Base-by-base conservation (phyloP, 2,888 invertebrate species). In the Caenorhabditis plicata region DNA sequence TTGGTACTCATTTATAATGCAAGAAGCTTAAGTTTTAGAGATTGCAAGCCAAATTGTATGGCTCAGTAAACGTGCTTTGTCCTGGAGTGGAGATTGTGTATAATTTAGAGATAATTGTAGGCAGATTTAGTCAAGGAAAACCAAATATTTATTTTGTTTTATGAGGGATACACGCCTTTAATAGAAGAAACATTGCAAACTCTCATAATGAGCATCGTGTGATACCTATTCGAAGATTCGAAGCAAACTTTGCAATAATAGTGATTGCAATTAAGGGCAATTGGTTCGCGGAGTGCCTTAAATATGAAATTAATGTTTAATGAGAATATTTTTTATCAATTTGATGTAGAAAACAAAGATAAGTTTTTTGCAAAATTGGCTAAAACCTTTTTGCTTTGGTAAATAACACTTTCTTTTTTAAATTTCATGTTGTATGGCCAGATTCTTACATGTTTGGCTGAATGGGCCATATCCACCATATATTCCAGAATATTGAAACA, bases 271-370 rank as follows among this genome's bases (percentile, higher is more conserved):
- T 64, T 48, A 7, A 73, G 39, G 8, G 49, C 47, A 23, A 66
- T 40, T 3, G 75, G 75, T 20, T 63, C 58, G 2, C 75, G 69
- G 9, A 74, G 52, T n/a, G 73, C 74, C 61, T n/a, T n/a, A n/a
- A n/a, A n/a, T 71, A 54, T 13, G 25, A 46, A 27, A 15, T 13
- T 41, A 40, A 11, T 17, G 43, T 15, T 19, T 13, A 31, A 31
- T 31, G 13, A 13, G 9, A 11, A 31, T 31, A 31, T 9, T 13
- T 31, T 31, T 31, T 31, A 13, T 31, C 9, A 31, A 13, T 31
- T 31, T 9, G 13, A 31, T 31, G 13, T 11, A 31, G 9, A 31
- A n/a, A n/a, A n/a, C n/a, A n/a, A n/a, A n/a, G n/a, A n/a, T n/a
- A n/a, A n/a, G n/a, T n/a, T n/a, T n/a, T n/a, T n/a, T n/a, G n/a